Evolutionary conservation across 2,113 vertebrate species (phyloP).

Genomic region (Dicaeum eximium): DNA sequence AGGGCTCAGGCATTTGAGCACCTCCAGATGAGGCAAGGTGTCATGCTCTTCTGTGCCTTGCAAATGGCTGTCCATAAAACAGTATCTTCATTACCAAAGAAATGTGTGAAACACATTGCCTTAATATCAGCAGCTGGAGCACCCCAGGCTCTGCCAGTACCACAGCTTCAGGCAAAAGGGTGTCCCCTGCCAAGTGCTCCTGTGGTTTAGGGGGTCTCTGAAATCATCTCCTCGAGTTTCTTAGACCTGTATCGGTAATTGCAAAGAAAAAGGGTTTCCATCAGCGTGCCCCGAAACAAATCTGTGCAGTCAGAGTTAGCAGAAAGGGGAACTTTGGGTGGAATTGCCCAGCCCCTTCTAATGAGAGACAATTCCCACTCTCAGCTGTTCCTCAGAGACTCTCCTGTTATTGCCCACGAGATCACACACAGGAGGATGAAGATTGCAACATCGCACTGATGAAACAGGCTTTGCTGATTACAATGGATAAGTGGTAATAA

Average conservation of each 20-base stretch:
- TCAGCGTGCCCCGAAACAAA: neutral
- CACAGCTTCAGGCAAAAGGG: neutral
- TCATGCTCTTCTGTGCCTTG: neutral
- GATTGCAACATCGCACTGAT: neutral
- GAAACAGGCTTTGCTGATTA: constrained; percentile 34
- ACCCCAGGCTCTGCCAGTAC: neutral
- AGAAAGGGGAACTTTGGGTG: neutral
- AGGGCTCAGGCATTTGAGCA: neutral
- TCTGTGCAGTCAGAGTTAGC: neutral
- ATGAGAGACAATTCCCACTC: neutral
- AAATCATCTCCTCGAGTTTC: neutral
- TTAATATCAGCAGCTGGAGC: neutral
- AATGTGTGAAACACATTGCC: neutral
- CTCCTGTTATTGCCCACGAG: neutral
- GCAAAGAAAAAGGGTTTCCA: neutral
- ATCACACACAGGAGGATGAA: neutral
- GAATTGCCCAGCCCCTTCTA: neutral
- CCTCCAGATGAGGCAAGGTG: neutral
- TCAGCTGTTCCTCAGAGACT: neutral
- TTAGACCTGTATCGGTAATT: rapidly evolving
- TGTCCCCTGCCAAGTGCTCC: neutral
- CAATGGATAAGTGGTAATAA: neutral
- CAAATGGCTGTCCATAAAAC: neutral
- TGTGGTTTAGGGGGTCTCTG: neutral
- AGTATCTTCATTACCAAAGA: neutral